Evolutionary conservation across 1,140 invertebrate species (phyloP).

Genomic region (Pogonus chalceus): DNA sequence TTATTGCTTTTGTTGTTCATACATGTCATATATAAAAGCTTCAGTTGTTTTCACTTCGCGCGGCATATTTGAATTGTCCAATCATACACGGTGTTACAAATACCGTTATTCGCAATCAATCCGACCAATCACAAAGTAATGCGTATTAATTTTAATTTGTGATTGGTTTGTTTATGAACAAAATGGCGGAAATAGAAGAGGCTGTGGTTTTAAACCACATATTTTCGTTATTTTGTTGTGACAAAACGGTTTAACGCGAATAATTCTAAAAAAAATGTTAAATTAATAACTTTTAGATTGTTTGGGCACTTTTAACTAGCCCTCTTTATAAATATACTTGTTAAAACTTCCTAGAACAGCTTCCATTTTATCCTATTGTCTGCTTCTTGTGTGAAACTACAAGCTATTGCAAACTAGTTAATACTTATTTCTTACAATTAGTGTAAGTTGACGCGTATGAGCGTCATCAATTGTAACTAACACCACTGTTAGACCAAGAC

Average conservation of each 20-base stretch:
- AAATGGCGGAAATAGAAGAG: neutral
- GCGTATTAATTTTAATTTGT: neutral
- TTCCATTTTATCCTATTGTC: neutral
- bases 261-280: neutral
- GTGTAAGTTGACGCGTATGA: neutral
- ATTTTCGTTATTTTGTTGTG: neutral
- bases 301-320: neutral
- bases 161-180: neutral
- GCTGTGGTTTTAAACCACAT: neutral
- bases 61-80: neutral
- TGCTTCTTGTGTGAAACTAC: neutral
- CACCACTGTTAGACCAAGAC: constrained; percentile 1
- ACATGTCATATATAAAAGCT: neutral
- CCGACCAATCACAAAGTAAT: neutral
- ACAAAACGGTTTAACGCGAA: neutral
- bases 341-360: neutral
- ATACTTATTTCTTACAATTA: neutral
- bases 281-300: constrained; percentile 2
- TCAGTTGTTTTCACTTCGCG: neutral
- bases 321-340: neutral
- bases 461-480: constrained; percentile 3
- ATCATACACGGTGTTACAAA: neutral
- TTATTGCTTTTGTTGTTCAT: neutral
- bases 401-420: neutral
- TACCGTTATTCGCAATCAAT: neutral